These are phyloP conservation scores for Pseudococcus viburni DNA, from an alignment of 2,888 invertebrate species.

Conservation along the genomic window DNA sequence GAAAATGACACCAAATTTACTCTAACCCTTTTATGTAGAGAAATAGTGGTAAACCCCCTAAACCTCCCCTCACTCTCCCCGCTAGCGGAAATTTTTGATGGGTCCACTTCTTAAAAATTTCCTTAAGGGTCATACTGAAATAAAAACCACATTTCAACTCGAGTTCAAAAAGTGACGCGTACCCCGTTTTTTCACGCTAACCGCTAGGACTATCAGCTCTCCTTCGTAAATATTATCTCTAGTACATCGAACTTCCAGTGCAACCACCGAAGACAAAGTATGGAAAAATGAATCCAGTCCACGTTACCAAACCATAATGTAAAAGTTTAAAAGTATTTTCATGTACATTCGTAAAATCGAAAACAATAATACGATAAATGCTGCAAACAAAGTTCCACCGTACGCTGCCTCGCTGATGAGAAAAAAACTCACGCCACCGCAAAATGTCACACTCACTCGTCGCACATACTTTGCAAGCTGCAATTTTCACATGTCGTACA, in stretches of 20 bases:
- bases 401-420: neutral
- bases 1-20: too few relatives aligned
- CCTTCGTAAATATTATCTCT: neutral
- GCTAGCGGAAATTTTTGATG: too few relatives aligned
- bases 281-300: neutral
- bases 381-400: slow-evolving; percentile 2
- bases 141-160: too few relatives aligned
- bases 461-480: slow-evolving; percentile 40
- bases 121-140: too few relatives aligned
- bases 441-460: slow-evolving; percentile 23
- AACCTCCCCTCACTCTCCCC: too few relatives aligned
- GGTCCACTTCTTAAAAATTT: too few relatives aligned
- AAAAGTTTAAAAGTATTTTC: slow-evolving; percentile 64
- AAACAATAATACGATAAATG: slow-evolving; percentile 60
- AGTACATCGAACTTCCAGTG: neutral
- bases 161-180: too few relatives aligned
- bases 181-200: too few relatives aligned
- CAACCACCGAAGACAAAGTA: neutral
- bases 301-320: neutral
- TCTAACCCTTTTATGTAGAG: too few relatives aligned
- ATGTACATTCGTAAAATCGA: slow-evolving; percentile 36
- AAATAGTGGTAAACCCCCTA: too few relatives aligned
- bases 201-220: too few relatives aligned
- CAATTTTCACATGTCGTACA: slow-evolving; percentile 58
- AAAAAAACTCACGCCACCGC: slow-evolving; percentile 23